Evolutionary conservation across 2,113 vertebrate genomes (phyloP).

Genomic region (Peromyscus maniculatus): DNA sequence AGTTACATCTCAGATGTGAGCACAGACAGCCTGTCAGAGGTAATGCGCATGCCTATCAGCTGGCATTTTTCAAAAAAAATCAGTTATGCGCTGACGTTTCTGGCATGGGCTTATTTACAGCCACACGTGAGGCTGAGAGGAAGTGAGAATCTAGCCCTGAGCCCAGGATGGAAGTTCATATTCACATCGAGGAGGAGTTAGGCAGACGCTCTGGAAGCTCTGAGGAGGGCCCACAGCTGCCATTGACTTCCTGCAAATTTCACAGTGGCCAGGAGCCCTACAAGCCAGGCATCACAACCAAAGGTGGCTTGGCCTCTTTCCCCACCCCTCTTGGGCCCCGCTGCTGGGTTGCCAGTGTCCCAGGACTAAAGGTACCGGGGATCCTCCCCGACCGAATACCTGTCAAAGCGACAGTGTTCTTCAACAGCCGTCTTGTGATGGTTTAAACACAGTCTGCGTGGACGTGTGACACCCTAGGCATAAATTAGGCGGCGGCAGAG

Average conservation of each 20-base stretch:
- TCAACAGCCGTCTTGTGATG: slow-evolving; percentile 78
- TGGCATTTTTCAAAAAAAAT: not conserved
- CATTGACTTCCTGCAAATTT: not conserved
- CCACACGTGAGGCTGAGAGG: rapidly evolving
- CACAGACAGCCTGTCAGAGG: not conserved
- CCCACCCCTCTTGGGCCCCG: not conserved
- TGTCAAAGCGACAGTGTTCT: slow-evolving; percentile 76
- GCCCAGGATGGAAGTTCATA: not conserved
- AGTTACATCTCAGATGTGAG: not conserved
- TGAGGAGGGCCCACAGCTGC: slow-evolving; percentile 23
- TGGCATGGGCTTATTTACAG: not conserved
- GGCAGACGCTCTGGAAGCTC: slow-evolving; percentile 52
- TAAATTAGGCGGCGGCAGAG: slow-evolving; percentile 86
- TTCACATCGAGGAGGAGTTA: not conserved
- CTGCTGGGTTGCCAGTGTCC: not conserved
- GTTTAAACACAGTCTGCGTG: slow-evolving; percentile 71
- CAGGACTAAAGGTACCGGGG: not conserved
- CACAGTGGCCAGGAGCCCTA: not conserved
- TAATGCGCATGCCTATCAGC: rapidly evolving
- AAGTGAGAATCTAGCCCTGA: slow-evolving; percentile 77
- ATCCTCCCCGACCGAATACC: slow-evolving; percentile 62
- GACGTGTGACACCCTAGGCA: slow-evolving; percentile 80
- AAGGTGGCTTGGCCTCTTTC: rapidly evolving
- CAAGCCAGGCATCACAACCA: not conserved
- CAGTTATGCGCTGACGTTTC: not conserved